Evolutionary conservation across 1,140 invertebrate genomes (phyloP), one percentile per base, ranked within the genome.

Genomic region (Heliconius melpomene): DNA sequence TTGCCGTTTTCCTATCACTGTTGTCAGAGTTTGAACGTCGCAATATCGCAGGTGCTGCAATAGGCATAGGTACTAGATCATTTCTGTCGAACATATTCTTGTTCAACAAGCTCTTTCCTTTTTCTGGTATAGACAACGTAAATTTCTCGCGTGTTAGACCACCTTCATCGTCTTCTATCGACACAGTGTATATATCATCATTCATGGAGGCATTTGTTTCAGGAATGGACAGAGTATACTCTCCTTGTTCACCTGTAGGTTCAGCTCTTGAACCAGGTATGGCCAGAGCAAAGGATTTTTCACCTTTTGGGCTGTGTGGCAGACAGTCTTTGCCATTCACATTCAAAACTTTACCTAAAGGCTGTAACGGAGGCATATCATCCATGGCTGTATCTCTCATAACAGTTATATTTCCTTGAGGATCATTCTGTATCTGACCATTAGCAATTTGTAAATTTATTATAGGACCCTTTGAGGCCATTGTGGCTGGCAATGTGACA

Each of bases 381-480:
- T 92, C 91, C 72, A 90, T 84, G 8, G 79, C 78, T 38, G 89
- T 88, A 73, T 94, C 91, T 79, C 94, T 88, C 93, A 95, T 94
- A 7, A 95, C 93, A n/a, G 94, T 95, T 40, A 95, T 94, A 74
- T 93, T 95, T 13, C 93, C 94, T 83, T 94, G 92, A 20, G 93
- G 90, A 88, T 95, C 94, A 89, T 94, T 95, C 72, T 95, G 94
- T 77, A 94, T 90, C 81, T 95, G 94, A 1, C 94, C 94, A 87
- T 95, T 95, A 9, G 94, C 93, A 81, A 95, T 95, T 89, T 95
- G 94, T 20, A 95, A 88, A 87, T 95, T 95, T 60, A 94, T 94
- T 57, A 94, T 91, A 5, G 94, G 93, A 13, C 94, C 94, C 81
- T 95, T 95, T 1, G 94, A 91, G 6, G 94, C 87, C 91, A 94